Evolutionary conservation across 2,888 invertebrate genomes (phyloP).

Genomic region (Chymomyza amoena): DNA sequence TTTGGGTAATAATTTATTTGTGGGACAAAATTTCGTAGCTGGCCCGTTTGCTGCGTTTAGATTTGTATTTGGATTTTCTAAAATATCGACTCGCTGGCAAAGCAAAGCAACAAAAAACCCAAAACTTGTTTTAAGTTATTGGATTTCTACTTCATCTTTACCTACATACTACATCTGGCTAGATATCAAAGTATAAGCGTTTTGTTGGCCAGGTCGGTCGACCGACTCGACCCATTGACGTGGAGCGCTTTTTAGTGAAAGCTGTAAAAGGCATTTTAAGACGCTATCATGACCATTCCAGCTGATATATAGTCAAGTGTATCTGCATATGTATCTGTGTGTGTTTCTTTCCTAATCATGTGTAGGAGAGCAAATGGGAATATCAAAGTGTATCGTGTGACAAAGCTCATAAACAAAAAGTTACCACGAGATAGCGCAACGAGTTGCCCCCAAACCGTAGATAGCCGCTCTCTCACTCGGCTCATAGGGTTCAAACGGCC

Average conservation of each 20-base stretch:
- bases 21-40: constrained; percentile 55
- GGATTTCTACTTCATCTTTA: constrained; percentile 40
- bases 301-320: constrained; percentile 49
- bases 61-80: constrained; percentile 43
- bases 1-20: constrained; percentile 74
- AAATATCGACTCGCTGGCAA: constrained; percentile 4
- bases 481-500: constrained; percentile 9
- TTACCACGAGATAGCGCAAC: neutral
- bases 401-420: constrained; percentile 38
- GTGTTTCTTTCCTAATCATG: constrained; percentile 16
- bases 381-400: constrained; percentile 63
- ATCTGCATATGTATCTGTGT: constrained; percentile 10
- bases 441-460: neutral
- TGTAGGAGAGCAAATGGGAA: constrained; percentile 23
- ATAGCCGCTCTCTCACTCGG: constrained; percentile 8
- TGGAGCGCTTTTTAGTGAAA: constrained; percentile 58
- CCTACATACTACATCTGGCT: constrained; percentile 21
- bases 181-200: constrained; percentile 22
- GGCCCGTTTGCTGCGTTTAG: constrained; percentile 43
- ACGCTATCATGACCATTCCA: constrained; percentile 40
- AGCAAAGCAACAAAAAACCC: constrained; percentile 4
- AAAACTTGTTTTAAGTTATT: constrained; percentile 62
- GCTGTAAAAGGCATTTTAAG: constrained; percentile 56
- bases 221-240: too few species aligned
- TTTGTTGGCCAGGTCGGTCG: constrained; percentile 29